phyloP scores from a whole-genome alignment of 2,113 vertebrate species.

The Bucco capensis region DNA sequence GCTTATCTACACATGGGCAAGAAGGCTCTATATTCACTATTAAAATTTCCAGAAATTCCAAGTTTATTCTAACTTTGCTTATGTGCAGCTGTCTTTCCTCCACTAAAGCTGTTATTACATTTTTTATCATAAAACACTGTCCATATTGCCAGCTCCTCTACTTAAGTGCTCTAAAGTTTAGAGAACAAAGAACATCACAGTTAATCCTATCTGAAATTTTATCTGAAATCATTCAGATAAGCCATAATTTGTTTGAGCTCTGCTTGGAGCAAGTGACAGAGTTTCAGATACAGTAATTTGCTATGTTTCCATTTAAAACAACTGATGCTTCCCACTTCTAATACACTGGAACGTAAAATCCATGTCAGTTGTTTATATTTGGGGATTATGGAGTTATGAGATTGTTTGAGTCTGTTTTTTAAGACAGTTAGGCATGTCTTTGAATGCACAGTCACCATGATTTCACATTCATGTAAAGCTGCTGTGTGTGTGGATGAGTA shows the following conservation, averaged over 20 bases:
- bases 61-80: constrained; percentile 34
- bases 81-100: constrained; percentile 62
- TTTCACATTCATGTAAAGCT: background rate
- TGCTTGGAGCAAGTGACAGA: constrained; percentile 47
- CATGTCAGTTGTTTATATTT: constrained; percentile 50
- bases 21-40: background rate
- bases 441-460: background rate
- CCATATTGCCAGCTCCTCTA: constrained; percentile 57
- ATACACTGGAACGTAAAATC: background rate
- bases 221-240: constrained; percentile 69
- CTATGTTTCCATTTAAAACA: constrained; percentile 42
- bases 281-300: constrained; percentile 48
- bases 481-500: background rate
- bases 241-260: constrained; percentile 47
- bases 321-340: constrained; percentile 40
- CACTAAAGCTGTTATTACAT: constrained; percentile 59
- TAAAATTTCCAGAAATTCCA: constrained; percentile 32
- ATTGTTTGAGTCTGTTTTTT: constrained; percentile 33
- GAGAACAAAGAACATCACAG: constrained; percentile 58
- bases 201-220: constrained; percentile 57
- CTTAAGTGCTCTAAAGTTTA: constrained; percentile 54
- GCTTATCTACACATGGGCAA: background rate
- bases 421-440: background rate
- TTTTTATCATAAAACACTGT: constrained; percentile 61
- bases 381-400: constrained; percentile 16